A percentile compares a stretch with the other conserved stretches of the same genome.
phyloP scores from a whole-genome alignment of 1,140 invertebrate genomes.

The Phenacoccus solenopsis region DNA sequence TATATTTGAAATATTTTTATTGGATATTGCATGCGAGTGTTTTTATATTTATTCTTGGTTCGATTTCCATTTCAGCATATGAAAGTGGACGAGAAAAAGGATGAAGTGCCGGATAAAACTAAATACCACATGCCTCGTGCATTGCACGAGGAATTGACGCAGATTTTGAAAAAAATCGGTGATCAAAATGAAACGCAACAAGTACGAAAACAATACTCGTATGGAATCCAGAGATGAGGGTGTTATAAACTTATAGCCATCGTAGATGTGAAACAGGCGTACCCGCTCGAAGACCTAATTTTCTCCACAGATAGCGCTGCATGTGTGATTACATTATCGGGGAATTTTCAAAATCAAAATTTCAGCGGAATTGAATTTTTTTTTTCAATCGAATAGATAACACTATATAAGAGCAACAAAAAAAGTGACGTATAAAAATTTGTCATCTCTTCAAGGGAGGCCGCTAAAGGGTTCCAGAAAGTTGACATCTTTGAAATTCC shows the following conservation, averaged over 20 bases:
- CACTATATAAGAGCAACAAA: no score
- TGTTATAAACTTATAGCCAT: not conserved
- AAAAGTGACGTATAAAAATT: no score
- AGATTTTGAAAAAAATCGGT: slow-evolving; percentile 87
- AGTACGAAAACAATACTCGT: slow-evolving; percentile 31
- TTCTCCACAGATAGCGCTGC: no score
- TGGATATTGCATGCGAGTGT: no score
- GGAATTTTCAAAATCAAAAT: not conserved
- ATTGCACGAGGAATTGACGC: slow-evolving; percentile 68
- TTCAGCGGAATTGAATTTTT: not conserved
- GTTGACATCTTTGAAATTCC: no score
- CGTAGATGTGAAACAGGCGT: not conserved
- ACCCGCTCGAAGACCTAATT: not conserved
- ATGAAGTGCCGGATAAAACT: not conserved
- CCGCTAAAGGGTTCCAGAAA: no score
- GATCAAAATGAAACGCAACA: slow-evolving; percentile 77
- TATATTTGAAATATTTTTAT: not conserved
- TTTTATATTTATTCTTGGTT: not conserved
- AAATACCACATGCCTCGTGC: slow-evolving; percentile 43
- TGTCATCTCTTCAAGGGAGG: no score
- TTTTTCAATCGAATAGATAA: no score
- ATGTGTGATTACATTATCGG: no score
- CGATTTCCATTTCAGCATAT: slow-evolving; percentile 15
- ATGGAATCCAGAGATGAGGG: not conserved
- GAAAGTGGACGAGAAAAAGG: slow-evolving; percentile 21